Evolutionary conservation across 2,113 vertebrate genomes (phyloP), one percentile per base, ranked within the genome.

Genomic region (Leuciscus idus): DNA sequence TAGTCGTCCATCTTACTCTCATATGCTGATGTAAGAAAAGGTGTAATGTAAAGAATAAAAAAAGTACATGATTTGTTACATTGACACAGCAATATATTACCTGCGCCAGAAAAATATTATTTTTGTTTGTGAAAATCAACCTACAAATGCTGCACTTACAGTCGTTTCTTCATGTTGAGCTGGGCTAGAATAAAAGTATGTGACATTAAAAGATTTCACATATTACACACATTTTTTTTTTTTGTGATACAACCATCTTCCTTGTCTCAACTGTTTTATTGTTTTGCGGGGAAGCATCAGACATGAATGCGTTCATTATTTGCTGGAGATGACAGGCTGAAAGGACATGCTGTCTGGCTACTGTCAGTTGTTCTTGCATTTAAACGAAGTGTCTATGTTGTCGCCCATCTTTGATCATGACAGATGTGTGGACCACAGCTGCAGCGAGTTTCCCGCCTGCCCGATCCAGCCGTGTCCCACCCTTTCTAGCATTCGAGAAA

Each of bases 241-340:
- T 28, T 55, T 33, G 52, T 4, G 33, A 59, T 62, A 43, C 74
- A 79, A 36, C 6, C 62, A 33, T 83, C 23, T 66, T 68, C 19
- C 55, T 62, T 23, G 46, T 55, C 55, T 50, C 30, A 36, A 11
- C 12, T 30, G 79, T 39, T 43, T 15, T 84, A 26, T 62, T 61
- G 55, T 86, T 83, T 30, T 30, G 33, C 19, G 26, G 74, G 9
- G 7, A 57, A 78, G 26, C 62, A 78, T 73, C 46, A 48, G 36
- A 52, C 61, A 50, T 78, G 73, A 77, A 85, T 85, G 83, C 23
- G 55, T 43, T 39, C 64, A 48, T 74, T 83, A 87, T 87, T 23
- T 55, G 48, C 15, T 6, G 43, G 48, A 82, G 39, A 68, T 50
- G 79, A 84, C 10, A 23, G 68, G n/a, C 33, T 43, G 46, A 55